Percentiles rank a stretch among this genome's conserved stretches.
phyloP scores from a whole-genome alignment of 2,888 invertebrate species.

The Caenorhabditis zanzibari region DNA sequence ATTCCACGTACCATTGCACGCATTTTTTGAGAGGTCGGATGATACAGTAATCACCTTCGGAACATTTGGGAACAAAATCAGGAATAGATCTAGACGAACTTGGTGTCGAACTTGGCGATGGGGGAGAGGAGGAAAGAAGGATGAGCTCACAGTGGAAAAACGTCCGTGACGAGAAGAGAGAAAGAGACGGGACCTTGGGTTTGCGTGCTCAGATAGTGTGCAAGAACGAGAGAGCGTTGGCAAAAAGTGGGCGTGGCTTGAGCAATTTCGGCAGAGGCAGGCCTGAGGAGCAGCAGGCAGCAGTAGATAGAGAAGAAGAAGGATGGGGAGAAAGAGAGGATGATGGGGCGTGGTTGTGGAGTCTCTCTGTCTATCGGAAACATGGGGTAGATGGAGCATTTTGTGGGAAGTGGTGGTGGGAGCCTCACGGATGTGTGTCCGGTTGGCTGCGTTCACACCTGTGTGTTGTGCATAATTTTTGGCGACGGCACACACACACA shows the following conservation, averaged over 20 bases:
- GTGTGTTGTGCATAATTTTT: not conserved
- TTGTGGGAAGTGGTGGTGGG: not conserved
- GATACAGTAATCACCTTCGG: not conserved
- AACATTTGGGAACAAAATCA: too few relatives aligned
- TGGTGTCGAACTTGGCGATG: too few relatives aligned
- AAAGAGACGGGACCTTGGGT: too few relatives aligned
- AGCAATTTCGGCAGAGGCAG: constrained; percentile 10
- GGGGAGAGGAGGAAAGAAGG: too few relatives aligned
- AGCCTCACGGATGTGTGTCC: constrained; percentile 49
- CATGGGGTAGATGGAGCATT: too few relatives aligned
- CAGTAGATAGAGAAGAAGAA: constrained; percentile 9
- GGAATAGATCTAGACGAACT: not conserved
- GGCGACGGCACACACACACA: too few relatives aligned
- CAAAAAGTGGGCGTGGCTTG: constrained; percentile 41
- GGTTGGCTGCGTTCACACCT: constrained; percentile 52
- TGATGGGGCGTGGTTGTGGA: constrained; percentile 19
- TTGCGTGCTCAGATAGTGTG: constrained; percentile 41
- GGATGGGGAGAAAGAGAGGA: constrained; percentile 19
- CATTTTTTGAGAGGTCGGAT: too few relatives aligned
- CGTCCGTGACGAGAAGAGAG: constrained; percentile 25
- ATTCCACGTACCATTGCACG: constrained; percentile 61
- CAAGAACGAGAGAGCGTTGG: not conserved
- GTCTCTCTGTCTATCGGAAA: too few relatives aligned
- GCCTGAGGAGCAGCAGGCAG: too few relatives aligned
- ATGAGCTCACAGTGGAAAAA: constrained; percentile 7